Percentiles rank a stretch among this genome's conserved stretches.
Evolutionary conservation across 1,140 invertebrate genomes (phyloP).

Genomic region (Ostrea denselamellosa): DNA sequence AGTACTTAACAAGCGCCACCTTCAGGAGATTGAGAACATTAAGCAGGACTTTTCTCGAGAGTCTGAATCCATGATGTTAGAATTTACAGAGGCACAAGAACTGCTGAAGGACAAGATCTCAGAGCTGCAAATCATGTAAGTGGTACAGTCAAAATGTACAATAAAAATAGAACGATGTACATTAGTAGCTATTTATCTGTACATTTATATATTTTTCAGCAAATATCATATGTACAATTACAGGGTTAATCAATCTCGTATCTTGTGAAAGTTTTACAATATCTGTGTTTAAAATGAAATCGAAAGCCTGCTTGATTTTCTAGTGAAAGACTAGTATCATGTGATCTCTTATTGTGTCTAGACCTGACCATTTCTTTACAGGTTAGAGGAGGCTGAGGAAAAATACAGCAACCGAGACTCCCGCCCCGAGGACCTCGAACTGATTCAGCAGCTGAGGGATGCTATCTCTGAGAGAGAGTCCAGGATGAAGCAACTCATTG

Average conservation of each 20-base stretch:
- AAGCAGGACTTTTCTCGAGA: constrained; percentile 71
- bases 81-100: constrained; percentile 77
- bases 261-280: no score
- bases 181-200: no score
- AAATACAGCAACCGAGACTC: constrained; percentile 76
- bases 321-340: no score
- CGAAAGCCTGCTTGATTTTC: no score
- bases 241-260: no score
- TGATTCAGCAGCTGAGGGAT: constrained; percentile 74
- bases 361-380: constrained; percentile 52
- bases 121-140: constrained; percentile 74
- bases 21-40: constrained; percentile 68
- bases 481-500: constrained; percentile 75
- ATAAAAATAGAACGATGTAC: no score
- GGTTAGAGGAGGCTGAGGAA: constrained; percentile 76
- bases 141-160: neutral
- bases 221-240: no score
- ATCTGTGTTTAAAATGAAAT: no score
- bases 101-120: constrained; percentile 78
- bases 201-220: no score
- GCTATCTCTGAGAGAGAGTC: constrained; percentile 72
- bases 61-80: constrained; percentile 72
- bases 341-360: neutral
- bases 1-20: constrained; percentile 61
- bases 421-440: constrained; percentile 76